phyloP scores from a whole-genome alignment of 2,888 invertebrate species.

The Drosophila maculinotata region DNA sequence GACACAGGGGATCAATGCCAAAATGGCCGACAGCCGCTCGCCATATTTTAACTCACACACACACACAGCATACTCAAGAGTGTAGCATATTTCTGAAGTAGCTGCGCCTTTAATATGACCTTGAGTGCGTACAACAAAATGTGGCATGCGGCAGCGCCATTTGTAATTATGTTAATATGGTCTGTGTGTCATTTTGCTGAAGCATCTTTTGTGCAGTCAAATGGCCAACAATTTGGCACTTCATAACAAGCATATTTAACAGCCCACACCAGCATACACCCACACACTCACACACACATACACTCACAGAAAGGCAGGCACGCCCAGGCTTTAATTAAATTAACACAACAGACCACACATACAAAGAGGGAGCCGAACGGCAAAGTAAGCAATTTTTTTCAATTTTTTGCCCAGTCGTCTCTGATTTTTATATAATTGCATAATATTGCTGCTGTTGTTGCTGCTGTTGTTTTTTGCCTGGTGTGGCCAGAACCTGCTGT shows the following conservation, averaged over 20 bases:
- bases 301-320: conserved; percentile 12
- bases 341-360: conserved; percentile 72
- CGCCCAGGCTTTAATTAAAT: conserved; percentile 68
- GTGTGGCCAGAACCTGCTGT: conserved; percentile 64
- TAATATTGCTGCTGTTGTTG: conserved; percentile 36
- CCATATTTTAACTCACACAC: conserved; percentile 15
- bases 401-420: conserved; percentile 38
- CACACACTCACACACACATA: conserved; percentile 15
- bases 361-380: conserved; percentile 43
- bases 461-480: conserved; percentile 38
- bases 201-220: conserved; percentile 39
- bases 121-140: conserved; percentile 27
- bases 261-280: conserved; percentile 13
- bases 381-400: conserved; percentile 68
- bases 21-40: conserved; percentile 29
- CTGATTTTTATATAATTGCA: conserved; percentile 77
- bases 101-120: conserved; percentile 51
- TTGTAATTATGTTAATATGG: conserved; percentile 51
- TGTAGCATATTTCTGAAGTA: conserved; percentile 32
- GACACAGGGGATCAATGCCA: conserved; percentile 52
- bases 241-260: conserved; percentile 49
- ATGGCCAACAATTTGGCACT: conserved; percentile 62
- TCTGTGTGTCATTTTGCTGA: conserved; percentile 29
- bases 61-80: conserved; percentile 9
- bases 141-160: conserved; percentile 8